Evolutionary conservation across 2,797 vertebrate species (phyloP), one percentile per base, ranked within the genome.

Genomic region (Hoplostethus mediterraneus): DNA sequence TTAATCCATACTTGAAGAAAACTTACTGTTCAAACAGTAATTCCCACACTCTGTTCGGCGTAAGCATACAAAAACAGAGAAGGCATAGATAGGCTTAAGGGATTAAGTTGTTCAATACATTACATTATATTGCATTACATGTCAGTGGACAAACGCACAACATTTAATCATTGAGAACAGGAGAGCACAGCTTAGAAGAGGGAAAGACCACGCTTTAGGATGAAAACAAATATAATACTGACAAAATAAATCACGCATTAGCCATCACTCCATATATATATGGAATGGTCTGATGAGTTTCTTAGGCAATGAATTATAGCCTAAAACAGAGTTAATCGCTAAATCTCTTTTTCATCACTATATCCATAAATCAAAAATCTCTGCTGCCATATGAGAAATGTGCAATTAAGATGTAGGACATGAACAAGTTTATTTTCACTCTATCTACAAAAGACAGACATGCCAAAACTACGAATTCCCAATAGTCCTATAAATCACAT

Each of bases 11-110:
- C 6, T 82, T 16, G 31, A 47, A 74, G 42, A 78, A 45, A 73
- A 98, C 98, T 98, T 97, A 99, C 98, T 96, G 92, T 99, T 99
- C 83, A 98, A 92, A 94, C 97, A 99, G 91, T 98, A 96, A 94
- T 97, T 98, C 84, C 97, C 97, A 96, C 98, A 99, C 81, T 98
- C 98, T 99, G 93, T 80, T 92, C 89, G 95, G 90, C 89, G 86
- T 89, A 95, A 94, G 89, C 90, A 84, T 81, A 67, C 13, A 74
- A 90, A 82, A 63, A 80, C 8, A 89, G 45, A 90, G 70, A 85
- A 87, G 66, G 72, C 55, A 90, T 25, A 82, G 36, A 88, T 28
- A 68, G 45, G 63, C 49, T 91, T 90, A 79, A 83, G n/a, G 59
- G 73, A 84, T 86, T 75, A 71, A 8, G 8, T 62, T 66, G 54